Base-by-base conservation (phyloP, 1,140 invertebrate genomes). In the Drosophila repletoides region DNA sequence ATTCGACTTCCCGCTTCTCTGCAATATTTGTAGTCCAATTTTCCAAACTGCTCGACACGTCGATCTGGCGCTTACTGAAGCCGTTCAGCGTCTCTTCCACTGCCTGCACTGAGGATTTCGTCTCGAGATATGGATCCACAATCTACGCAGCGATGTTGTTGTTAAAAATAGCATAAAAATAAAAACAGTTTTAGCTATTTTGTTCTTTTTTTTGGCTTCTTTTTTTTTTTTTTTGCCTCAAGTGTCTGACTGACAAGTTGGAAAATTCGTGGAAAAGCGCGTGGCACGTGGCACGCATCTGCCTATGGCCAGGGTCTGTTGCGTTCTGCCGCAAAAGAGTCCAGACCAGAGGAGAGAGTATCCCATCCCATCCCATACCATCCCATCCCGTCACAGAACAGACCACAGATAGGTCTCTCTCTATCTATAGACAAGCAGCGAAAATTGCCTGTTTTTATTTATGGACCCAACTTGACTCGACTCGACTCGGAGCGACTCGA, bases 91-190 rank as follows among this genome's bases (percentile, higher is more conserved):
- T 92, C 10, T 93, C 93, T 88, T 95, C 93, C 33, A 96, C 93
- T 76, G 93, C 94, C 34, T 93, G 88, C 72, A 93, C 91, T 58
- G 95, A 94, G 79, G 93, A 92, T 55, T 93, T 92, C 48, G 94
- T 91, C 89, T 96, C 94, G 61, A 97, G 92, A 91, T 95, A 93
- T 31, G 93, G 93, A 90, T 96, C 95, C 61, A 93, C 92, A 75
- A 94, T 93, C 95, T 96, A 66, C 53, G 72, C 77, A 52, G 48
- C 61, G 49, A 58, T 52, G 33, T 33, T 52, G 55, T 63, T 22
- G 79, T 53, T 86, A 86, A 89, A 75, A 80, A 88, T 86, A 89
- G 88, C 76, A 87, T 59, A 71, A 55, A 74, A 48, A 76, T 45
- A 58, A 73, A 45, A 76, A 69, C 52, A 70, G 63, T 76, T 80